These are phyloP conservation scores for Dendroctonus valens DNA, from an alignment of 1,140 invertebrate species.

Conservation along the genomic window DNA sequence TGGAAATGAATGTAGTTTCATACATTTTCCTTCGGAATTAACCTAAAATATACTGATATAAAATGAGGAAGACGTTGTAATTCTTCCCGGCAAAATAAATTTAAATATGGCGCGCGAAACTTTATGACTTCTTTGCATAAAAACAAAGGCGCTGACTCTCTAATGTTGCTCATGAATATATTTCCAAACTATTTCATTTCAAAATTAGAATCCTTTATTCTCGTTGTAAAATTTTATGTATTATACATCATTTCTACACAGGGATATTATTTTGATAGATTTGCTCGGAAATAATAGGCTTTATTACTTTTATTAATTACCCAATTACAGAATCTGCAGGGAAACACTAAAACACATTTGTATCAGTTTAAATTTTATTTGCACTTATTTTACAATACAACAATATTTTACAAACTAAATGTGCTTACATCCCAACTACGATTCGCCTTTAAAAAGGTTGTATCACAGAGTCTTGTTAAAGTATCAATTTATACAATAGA, in stretches of 20 bases:
- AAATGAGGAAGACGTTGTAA: slow-evolving; percentile 32
- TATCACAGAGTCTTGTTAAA: no score
- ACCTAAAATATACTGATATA: slow-evolving; percentile 33
- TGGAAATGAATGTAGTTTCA: slow-evolving; percentile 28
- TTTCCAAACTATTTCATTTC: slow-evolving; percentile 31
- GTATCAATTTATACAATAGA: no score
- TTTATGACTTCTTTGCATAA: slow-evolving; percentile 33
- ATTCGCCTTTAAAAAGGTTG: no score
- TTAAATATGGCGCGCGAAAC: slow-evolving; percentile 32
- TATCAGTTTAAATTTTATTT: no score
- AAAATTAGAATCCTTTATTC: slow-evolving; percentile 26
- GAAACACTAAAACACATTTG: no score
- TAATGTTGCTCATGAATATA: slow-evolving; percentile 27
- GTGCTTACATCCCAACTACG: no score
- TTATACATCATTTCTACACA: neutral
- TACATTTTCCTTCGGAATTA: slow-evolving; percentile 30
- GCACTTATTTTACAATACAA: no score
- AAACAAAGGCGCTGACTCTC: slow-evolving; percentile 26
- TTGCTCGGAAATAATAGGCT: no score
- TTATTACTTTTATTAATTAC: no score
- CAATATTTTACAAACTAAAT: no score
- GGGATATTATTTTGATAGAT: no score
- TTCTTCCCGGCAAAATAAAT: slow-evolving; percentile 30
- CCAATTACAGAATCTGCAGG: no score
- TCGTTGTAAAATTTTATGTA: slow-evolving; percentile 26